phyloP scores from a whole-genome alignment of 2,113 vertebrate genomes.

The Pelvicachromis taeniatus region DNA sequence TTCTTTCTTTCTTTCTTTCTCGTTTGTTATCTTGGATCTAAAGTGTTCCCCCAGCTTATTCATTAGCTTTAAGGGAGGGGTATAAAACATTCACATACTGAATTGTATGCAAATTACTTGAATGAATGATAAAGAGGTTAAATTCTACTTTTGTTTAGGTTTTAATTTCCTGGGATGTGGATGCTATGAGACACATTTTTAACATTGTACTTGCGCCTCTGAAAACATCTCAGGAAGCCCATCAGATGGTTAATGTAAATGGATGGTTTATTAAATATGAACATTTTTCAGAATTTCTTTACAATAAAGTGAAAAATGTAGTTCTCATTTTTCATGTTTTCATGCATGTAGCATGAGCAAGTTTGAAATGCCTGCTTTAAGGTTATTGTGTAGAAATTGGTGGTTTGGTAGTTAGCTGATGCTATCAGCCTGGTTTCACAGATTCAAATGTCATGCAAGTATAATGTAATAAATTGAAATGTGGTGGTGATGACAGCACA shows the following conservation, averaged over 20 bases:
- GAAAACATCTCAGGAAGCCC: not conserved
- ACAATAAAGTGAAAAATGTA: not conserved
- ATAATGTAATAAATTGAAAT: not conserved
- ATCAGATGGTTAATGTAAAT: not conserved
- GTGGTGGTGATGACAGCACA: not conserved
- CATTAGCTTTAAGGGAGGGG: accelerated
- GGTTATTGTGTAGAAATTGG: not conserved
- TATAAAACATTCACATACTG: not conserved
- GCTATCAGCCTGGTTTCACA: not conserved
- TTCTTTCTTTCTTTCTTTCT: accelerated
- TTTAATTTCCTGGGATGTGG: not conserved
- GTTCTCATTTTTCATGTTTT: not conserved
- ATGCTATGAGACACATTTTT: not conserved
- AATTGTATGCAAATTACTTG: not conserved
- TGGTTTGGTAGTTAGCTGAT: not conserved
- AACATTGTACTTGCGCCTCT: not conserved
- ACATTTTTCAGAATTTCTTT: not conserved
- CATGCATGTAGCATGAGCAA: not conserved
- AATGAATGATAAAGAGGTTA: not conserved
- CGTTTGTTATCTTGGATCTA: not conserved
- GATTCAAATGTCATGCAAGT: not conserved
- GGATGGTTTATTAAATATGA: not conserved
- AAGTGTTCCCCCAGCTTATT: not conserved
- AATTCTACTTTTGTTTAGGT: not conserved
- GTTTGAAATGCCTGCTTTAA: not conserved